phyloP scores from a whole-genome alignment of 1,140 invertebrate genomes.

The Agrypnia vestita region DNA sequence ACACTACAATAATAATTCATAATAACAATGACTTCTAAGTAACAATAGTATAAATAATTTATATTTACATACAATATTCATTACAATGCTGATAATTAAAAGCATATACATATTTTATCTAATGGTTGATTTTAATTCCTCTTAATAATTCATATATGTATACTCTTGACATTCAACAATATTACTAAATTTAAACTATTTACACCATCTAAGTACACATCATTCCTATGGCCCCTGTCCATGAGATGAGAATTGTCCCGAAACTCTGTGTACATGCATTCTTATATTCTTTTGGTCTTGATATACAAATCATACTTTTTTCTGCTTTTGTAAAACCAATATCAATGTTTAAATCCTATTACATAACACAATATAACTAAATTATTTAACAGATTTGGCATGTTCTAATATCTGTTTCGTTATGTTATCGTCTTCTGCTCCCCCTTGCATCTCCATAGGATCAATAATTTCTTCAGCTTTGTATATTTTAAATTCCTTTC shows the following conservation, averaged over 20 bases:
- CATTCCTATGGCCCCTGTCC: no score
- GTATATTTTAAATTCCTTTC: conserved; percentile 57
- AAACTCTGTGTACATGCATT: no score
- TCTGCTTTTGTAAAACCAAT: neutral
- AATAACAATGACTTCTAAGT: conserved; percentile 31
- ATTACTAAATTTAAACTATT: no score
- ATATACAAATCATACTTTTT: neutral
- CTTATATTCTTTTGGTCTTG: no score
- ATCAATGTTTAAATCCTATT: neutral
- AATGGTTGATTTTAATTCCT: no score
- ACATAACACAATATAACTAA: conserved; percentile 1
- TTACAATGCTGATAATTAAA: neutral
- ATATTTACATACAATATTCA: conserved; percentile 9
- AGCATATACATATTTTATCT: no score
- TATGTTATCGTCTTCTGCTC: conserved; percentile 44
- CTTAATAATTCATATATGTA: no score
- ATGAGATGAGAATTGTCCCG: no score
- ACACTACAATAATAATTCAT: neutral
- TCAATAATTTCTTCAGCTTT: conserved; percentile 57
- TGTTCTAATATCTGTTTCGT: conserved; percentile 53
- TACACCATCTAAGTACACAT: no score
- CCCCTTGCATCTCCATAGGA: conserved; percentile 3
- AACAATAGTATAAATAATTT: conserved; percentile 16
- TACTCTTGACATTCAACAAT: no score
- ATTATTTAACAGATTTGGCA: conserved; percentile 47